A percentile compares a stretch with the other conserved stretches of the same genome.
Evolutionary conservation across 2,113 vertebrate genomes (phyloP).

Genomic region (Notarius quadriscutis): DNA sequence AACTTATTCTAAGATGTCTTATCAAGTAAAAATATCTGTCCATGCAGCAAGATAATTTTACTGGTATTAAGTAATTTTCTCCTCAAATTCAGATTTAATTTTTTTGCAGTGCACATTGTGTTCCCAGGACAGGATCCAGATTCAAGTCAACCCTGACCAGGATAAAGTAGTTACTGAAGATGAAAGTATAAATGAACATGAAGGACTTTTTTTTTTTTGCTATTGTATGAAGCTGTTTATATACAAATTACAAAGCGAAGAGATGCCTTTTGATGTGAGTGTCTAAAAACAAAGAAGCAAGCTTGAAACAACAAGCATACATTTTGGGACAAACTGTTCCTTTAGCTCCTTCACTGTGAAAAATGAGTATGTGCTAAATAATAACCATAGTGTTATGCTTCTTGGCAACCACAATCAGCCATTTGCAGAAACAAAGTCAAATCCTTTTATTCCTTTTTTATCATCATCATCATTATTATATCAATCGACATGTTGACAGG

Average conservation of each 20-base stretch:
- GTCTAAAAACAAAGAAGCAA: background rate
- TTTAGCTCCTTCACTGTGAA: background rate
- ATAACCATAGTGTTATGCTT: background rate
- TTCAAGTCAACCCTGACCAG: background rate
- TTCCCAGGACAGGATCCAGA: background rate
- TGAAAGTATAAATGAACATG: background rate
- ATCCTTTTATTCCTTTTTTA: constrained; percentile 18
- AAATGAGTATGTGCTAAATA: background rate
- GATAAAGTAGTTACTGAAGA: background rate
- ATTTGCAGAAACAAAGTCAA: constrained; percentile 17
- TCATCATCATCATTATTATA: constrained; percentile 58
- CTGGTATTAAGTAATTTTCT: too few species aligned
- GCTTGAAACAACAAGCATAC: background rate
- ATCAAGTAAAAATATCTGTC: too few species aligned
- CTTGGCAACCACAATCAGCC: background rate
- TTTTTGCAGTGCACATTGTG: background rate
- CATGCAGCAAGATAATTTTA: too few species aligned
- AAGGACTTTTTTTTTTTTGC: background rate
- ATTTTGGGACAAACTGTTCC: background rate
- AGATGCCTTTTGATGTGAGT: background rate
- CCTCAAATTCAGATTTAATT: too few species aligned
- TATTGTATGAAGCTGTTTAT: background rate
- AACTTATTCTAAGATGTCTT: too few species aligned
- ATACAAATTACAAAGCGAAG: background rate
- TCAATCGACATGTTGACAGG: constrained; percentile 58